These are phyloP conservation scores for Theristicus caerulescens DNA, from an alignment of 2,113 vertebrate genomes.

Conservation along the genomic window DNA sequence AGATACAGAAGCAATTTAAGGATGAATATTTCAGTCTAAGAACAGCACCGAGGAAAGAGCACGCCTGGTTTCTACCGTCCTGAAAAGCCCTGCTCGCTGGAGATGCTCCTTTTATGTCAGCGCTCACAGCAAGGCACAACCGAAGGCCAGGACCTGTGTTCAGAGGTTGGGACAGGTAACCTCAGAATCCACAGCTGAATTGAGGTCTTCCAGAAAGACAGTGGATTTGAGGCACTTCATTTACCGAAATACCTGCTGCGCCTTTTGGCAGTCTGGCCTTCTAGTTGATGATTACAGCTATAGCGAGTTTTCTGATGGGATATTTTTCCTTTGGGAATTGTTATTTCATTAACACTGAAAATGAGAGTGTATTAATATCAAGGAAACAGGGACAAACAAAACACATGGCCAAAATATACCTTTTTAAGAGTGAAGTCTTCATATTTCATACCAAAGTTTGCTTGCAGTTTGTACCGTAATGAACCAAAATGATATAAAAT, in stretches of 20 bases:
- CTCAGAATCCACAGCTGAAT: background rate
- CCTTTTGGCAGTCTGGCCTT: background rate
- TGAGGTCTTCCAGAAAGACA: background rate
- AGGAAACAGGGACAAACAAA: background rate
- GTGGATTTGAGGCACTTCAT: background rate
- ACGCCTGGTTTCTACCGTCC: background rate
- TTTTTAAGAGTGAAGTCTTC: background rate
- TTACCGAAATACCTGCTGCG: background rate
- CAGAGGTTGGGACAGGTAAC: background rate
- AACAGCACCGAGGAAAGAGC: background rate
- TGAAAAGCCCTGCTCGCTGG: background rate
- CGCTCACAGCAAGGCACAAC: background rate
- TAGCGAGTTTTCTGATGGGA: background rate
- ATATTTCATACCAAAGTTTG: background rate
- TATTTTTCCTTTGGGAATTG: background rate
- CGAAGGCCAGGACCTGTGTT: background rate
- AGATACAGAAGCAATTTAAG: conserved; percentile 4
- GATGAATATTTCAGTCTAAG: conserved; percentile 6
- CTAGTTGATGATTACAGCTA: background rate
- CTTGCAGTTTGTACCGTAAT: background rate
- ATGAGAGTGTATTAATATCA: background rate
- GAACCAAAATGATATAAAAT: background rate
- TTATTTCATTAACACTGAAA: background rate
- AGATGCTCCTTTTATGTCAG: background rate
- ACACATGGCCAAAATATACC: background rate